A percentile compares a stretch with the other conserved stretches of the same genome.
Conservation (phyloP, 2,888 invertebrate genomes). For the Chrysolina oricalcia region DNA sequence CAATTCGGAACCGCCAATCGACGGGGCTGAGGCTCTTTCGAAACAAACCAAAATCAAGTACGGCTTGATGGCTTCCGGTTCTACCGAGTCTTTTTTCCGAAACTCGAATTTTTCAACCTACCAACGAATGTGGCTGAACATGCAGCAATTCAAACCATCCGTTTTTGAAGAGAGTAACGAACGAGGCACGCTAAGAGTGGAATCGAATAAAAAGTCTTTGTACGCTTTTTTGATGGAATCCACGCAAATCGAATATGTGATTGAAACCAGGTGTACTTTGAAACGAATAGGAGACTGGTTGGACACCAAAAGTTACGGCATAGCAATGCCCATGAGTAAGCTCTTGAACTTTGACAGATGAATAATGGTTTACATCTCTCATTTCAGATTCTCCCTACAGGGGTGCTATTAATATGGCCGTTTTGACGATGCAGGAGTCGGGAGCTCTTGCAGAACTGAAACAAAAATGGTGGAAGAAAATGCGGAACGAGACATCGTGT, state of each 20-base stretch:
- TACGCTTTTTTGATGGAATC: constrained; percentile 99
- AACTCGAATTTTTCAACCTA: constrained; percentile 70
- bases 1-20: constrained; percentile 90
- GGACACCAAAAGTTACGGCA: constrained; percentile 94
- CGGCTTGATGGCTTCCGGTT: constrained; percentile 89
- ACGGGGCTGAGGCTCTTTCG: constrained; percentile 92
- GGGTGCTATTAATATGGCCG: constrained; percentile 89
- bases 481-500: constrained; percentile 69
- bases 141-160: constrained; percentile 86
- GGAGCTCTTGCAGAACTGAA: constrained; percentile 88
- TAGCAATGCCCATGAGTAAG: constrained; percentile 92
- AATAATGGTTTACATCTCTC: constrained; percentile 20
- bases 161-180: constrained; percentile 89
- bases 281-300: constrained; percentile 86
- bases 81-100: constrained; percentile 93
- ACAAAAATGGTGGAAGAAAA: constrained; percentile 92
- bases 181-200: constrained; percentile 89
- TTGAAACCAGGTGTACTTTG: constrained; percentile 89
- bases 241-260: constrained; percentile 92
- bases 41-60: constrained; percentile 96
- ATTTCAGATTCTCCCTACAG: constrained; percentile 83
- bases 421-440: constrained; percentile 91
- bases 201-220: constrained; percentile 81
- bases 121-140: constrained; percentile 70
- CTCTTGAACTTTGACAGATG: constrained; percentile 49